Evolutionary conservation across 2,888 invertebrate genomes (phyloP), one percentile per base, ranked within the genome.

Genomic region (Dolichopus griseipennis): DNA sequence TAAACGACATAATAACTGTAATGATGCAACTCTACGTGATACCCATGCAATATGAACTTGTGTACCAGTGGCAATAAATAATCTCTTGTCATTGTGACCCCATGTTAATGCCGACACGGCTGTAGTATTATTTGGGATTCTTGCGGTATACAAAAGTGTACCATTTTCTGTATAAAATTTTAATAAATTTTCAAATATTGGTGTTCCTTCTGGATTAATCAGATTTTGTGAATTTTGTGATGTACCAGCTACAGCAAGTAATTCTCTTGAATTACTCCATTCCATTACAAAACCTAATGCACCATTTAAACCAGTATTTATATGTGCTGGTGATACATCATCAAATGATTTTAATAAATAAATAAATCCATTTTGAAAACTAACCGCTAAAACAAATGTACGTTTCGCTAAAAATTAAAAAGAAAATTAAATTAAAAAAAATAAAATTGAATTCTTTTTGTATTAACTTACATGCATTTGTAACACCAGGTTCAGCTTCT

Each of bases 61-160:
- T 65, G 92, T 91, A 18, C 97, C 97, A 5, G 93, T 93, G 6
- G 94, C 94, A 70, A 98, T 89, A 81, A 98, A 97, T 73, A 99
- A 84, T 37, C 98, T 86, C 74, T 94, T 91, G 79, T 97, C 98
- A 79, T 96, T 96, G 84, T 98, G 97, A 37, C 97, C 98, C 98
- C 98, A 99, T 10, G 97, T 97, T 76, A 99, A 83, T 1, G 97
- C 95, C 66, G 95, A 92, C 67, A 97, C 92, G 7, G 90, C 89
- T 72, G 90, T 76, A 74, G 88, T 88, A 65, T 87, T 89, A 75
- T 87, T 90, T 15, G 94, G 94, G 76, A 95, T 88, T 66, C 85
- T 85, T 63, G 90, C 88, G 68, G 90, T 89, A 81, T 93, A 95
- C 70, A 95, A 85, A 64, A 95, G 86, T 21, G 85, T 84, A 27